Base-by-base conservation (phyloP, 2,888 invertebrate species). In the Diarsia rubi region DNA sequence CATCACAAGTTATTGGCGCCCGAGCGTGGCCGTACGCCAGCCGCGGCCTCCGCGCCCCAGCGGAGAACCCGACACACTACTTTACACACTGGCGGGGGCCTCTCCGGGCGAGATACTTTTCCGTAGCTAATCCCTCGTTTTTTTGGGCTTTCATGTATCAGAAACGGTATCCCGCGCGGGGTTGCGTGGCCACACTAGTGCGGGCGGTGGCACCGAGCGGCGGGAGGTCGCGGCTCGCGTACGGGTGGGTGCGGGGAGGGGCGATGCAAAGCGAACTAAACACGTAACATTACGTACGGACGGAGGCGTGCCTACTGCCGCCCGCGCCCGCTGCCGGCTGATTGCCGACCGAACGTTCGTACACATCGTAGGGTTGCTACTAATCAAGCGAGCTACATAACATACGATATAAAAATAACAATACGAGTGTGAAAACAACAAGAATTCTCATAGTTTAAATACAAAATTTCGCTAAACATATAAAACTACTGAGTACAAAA, bases 211-310 rank as follows among this genome's bases (percentile, higher is more conserved):
- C 3, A 27, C 49, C 63, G 37, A 65, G 12, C 66, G 57, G 79
- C 67, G 69, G 71, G 82, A 82, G 84, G 82, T 78, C 76, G 78
- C 62, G 79, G 89, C 91, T 92, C 91, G 91, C 88, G 90, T 90
- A 87, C 88, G 90, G 72, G 86, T 70, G 83, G 80, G 90, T 88
- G 92, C 90, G 90, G 90, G 89, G 88, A 81, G 89, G 91, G 91
- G 91, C 88, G 88, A 92, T 92, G 95, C 93, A 79, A 95, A 95
- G 95, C 95, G 81, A 92, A 94, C 91, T 91, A 93, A 91, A 92
- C 88, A 84, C 85, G 89, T 89, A 79, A 85, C 85, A 88, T 89
- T 79, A 62, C 64, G 69, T 78, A 74, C 75, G 69, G 73, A 86
- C 73, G 67, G 75, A 70, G 78, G 86, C 86, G 90, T 89, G 90